These are phyloP conservation scores for Amphiduros pacificus DNA, from an alignment of 2,888 invertebrate species.

Conservation along the genomic window DNA sequence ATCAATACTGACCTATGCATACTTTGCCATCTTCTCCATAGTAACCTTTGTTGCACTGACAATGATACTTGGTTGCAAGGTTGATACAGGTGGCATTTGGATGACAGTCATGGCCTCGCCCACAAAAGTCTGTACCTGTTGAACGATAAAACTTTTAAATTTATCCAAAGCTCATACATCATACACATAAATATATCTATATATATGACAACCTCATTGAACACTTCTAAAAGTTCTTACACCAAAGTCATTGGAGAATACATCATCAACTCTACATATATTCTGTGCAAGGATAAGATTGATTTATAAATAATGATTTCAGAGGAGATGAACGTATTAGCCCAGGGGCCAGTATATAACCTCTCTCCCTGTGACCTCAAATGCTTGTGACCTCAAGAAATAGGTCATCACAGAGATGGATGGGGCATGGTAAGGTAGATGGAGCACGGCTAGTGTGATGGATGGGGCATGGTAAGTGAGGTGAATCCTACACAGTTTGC, in stretches of 20 bases:
- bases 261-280: neutral
- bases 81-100: constrained; percentile 89
- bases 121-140: constrained; percentile 84
- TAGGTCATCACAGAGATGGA: no score
- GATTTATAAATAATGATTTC: neutral
- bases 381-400: constrained; percentile 19
- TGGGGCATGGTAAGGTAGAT: no score
- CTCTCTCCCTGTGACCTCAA: no score
- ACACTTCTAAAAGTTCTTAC: no score
- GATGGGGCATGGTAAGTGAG: no score
- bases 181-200: no score
- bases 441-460: no score
- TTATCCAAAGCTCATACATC: no score
- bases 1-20: constrained; percentile 55
- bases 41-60: constrained; percentile 85
- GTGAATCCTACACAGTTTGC: no score
- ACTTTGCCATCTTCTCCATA: constrained; percentile 76
- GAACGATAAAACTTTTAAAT: neutral
- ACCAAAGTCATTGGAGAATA: no score
- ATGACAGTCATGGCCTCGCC: constrained; percentile 81
- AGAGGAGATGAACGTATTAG: neutral
- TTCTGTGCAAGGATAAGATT: neutral
- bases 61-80: constrained; percentile 85
- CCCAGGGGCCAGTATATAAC: no score
- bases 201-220: no score